Evolutionary conservation across 2,113 vertebrate genomes (phyloP).

Genomic region (Elachura formosa): DNA sequence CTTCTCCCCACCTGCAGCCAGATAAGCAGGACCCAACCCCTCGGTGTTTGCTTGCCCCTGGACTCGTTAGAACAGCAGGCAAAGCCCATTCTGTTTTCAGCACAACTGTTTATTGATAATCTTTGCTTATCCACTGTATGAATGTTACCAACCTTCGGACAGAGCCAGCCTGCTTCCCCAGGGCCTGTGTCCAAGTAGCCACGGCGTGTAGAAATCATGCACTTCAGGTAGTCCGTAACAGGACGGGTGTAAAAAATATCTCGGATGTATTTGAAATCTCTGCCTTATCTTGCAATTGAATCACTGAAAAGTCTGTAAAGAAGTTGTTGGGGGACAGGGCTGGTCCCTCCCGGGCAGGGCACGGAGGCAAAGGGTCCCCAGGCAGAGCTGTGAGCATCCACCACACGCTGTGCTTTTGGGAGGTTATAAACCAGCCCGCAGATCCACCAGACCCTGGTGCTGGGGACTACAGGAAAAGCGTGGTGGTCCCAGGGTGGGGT

Average conservation of each 20-base stretch:
- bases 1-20: not conserved
- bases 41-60: not conserved
- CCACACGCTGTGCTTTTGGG: not conserved
- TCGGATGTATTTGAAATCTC: constrained; percentile 23
- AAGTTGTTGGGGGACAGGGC: not conserved
- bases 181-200: not conserved
- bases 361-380: not conserved
- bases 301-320: constrained; percentile 7
- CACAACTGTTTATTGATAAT: constrained; percentile 69
- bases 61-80: not conserved
- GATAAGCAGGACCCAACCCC: not conserved
- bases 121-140: constrained; percentile 32
- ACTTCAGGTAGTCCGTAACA: constrained; percentile 24
- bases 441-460: not conserved
- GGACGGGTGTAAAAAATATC: constrained; percentile 33
- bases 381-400: not conserved
- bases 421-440: fast-evolving
- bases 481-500: not conserved
- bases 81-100: constrained; percentile 7
- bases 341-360: not conserved
- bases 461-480: fast-evolving
- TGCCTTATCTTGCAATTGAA: not conserved
- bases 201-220: constrained; percentile 52
- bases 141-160: constrained; percentile 17
- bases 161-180: constrained; percentile 3